Evolutionary conservation across 2,113 vertebrate species (phyloP).

Genomic region (Myotis davidii): DNA sequence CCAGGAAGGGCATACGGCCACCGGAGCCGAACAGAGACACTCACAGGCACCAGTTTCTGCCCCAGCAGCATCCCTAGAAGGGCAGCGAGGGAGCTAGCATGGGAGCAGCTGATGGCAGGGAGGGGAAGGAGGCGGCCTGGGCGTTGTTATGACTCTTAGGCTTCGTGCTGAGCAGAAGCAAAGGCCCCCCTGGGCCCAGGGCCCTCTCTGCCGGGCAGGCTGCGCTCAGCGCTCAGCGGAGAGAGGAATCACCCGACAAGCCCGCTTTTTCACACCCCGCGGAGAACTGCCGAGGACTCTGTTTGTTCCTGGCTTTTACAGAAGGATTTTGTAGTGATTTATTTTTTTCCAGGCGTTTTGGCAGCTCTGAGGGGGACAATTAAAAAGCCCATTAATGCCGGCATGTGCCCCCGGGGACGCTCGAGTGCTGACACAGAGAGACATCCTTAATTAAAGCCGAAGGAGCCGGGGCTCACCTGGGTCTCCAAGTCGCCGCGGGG

Average conservation of each 20-base stretch:
- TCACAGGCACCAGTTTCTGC: not conserved
- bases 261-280: not conserved
- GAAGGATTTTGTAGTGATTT: constrained; percentile 50
- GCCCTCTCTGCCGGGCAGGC: not conserved
- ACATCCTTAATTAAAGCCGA: not conserved
- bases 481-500: not conserved
- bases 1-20: not conserved
- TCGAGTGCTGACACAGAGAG: not conserved
- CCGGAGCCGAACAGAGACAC: not conserved
- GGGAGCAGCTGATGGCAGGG: accelerated
- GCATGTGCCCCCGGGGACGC: not conserved
- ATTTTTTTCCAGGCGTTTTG: not conserved
- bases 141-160: accelerated
- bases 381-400: not conserved
- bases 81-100: accelerated
- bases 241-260: not conserved
- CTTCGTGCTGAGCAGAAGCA: not conserved
- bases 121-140: not conserved
- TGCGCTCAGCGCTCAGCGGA: not conserved
- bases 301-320: constrained; percentile 38
- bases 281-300: constrained; percentile 8
- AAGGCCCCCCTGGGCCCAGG: not conserved
- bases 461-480: constrained; percentile 28
- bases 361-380: not conserved
- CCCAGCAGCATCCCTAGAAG: not conserved